Conservation (phyloP, 2,888 invertebrate genomes). For the Drosophila mettleri region DNA sequence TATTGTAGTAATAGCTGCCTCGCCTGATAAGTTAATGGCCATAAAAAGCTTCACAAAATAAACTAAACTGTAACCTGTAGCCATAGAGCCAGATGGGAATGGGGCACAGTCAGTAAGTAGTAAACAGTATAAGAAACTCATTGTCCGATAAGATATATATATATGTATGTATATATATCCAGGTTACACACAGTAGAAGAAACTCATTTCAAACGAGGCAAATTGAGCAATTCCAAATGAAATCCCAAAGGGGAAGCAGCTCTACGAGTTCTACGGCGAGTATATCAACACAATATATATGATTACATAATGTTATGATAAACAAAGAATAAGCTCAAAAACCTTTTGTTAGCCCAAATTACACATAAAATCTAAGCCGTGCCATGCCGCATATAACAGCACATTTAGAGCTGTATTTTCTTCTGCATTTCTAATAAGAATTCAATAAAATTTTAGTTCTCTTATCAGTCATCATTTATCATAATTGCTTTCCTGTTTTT, state of each 20-base stretch:
- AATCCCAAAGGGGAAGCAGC: neutral
- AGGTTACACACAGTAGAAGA: neutral
- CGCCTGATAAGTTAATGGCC: constrained; percentile 55
- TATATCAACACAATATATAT: neutral
- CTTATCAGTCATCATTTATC: too few species aligned
- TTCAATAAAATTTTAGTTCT: neutral
- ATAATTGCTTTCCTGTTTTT: too few species aligned
- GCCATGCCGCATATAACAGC: constrained; percentile 2
- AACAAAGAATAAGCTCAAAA: neutral
- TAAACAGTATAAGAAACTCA: constrained; percentile 32
- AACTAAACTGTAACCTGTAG: constrained; percentile 22
- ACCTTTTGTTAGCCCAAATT: constrained; percentile 1
- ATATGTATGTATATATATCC: too few species aligned
- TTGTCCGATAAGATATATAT: constrained; percentile 54
- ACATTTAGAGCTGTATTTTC: neutral
- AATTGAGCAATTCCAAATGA: constrained; percentile 1
- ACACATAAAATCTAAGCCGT: neutral
- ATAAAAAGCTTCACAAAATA: constrained; percentile 48
- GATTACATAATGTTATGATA: neutral
- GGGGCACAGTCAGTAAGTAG: neutral
- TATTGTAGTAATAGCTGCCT: constrained; percentile 40
- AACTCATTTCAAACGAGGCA: neutral
- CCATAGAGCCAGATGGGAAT: neutral
- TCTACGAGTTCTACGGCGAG: neutral
- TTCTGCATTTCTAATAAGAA: neutral